Base-by-base conservation (phyloP, 2,888 invertebrate species). In the Amorpha juglandis region DNA sequence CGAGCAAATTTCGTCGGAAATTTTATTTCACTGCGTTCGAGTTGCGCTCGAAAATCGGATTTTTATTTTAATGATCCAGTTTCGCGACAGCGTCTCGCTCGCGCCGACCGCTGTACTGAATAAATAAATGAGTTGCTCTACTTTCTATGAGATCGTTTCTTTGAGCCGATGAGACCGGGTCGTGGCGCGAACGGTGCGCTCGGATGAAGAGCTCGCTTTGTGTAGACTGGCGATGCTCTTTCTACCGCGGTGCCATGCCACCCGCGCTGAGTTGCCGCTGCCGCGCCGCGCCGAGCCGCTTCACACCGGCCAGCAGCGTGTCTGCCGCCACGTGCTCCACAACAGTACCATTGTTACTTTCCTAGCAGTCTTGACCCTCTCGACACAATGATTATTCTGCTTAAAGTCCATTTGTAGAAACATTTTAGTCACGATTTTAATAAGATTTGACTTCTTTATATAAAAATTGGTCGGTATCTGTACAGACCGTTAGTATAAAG, bases 11-110 rank as follows among this genome's bases (percentile, higher is more conserved):
- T 92, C 84, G 86, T 85, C 81, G 89, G 85, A 87, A 90, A 86
- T 90, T 92, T 92, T 91, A 92, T 91, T 89, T 89, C 76, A 79
- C 85, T 87, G 82, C 85, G 87, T 86, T 87, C 89, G 82, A 84
- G 86, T 83, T 91, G 90, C 89, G 91, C 91, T 92, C 90, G 78
- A 88, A 90, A 88, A 90, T 91, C 87, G 78, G 84, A 87, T 89
- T 92, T 92, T 92, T 92, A 92, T 93, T 92, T 92, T 92, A 93
- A 93, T 92, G 92, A 92, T 91, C 89, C 86, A 83, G 91, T 91
- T 91, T 88, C 81, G 86, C 84, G 77, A 80, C 78, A 76, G 80
- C 75, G 77, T 89, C 91, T 89, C 91, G 80, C 90, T 90, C 91
- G 82, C 89, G 88, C 90, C 81, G 86, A 82, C 79, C 75, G 83